Evolutionary conservation across 2,888 invertebrate genomes (phyloP).

Genomic region (Lasius fuliginosus): DNA sequence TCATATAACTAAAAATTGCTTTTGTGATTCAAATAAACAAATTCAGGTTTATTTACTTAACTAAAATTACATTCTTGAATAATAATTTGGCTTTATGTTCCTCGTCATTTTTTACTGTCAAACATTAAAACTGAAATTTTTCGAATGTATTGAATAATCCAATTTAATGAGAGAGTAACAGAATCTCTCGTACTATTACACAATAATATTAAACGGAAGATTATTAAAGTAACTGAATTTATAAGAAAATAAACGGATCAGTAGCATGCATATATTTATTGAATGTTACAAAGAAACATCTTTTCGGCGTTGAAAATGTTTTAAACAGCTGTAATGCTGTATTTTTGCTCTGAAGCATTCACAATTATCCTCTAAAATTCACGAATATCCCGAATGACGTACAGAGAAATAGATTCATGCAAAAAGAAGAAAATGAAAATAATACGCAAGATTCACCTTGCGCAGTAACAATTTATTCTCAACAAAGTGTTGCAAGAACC

Average conservation of each 20-base stretch:
- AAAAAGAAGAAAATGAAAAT: slow-evolving; percentile 21
- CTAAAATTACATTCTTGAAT: not conserved
- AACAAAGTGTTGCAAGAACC: slow-evolving; percentile 59
- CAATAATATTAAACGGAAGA: not conserved
- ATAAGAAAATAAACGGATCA: not conserved
- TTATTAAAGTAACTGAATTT: not conserved
- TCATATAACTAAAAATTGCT: not conserved
- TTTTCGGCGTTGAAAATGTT: not conserved
- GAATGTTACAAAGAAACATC: not conserved
- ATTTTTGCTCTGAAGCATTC: not conserved
- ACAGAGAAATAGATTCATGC: slow-evolving; percentile 28
- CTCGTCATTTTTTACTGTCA: not conserved
- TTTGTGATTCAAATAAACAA: not conserved
- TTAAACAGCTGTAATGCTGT: not conserved
- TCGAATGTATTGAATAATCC: not conserved
- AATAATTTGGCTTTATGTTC: not conserved
- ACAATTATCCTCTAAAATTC: slow-evolving; percentile 5
- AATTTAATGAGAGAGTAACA: not conserved
- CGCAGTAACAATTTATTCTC: slow-evolving; percentile 63
- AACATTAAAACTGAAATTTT: not conserved
- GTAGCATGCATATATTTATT: not conserved
- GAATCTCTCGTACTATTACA: not conserved
- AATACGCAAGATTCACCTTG: slow-evolving; percentile 31
- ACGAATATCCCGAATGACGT: slow-evolving; percentile 8
- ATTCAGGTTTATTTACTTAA: not conserved